phyloP scores from a whole-genome alignment of 2,113 vertebrate species.

The Lethenteron reissneri region DNA sequence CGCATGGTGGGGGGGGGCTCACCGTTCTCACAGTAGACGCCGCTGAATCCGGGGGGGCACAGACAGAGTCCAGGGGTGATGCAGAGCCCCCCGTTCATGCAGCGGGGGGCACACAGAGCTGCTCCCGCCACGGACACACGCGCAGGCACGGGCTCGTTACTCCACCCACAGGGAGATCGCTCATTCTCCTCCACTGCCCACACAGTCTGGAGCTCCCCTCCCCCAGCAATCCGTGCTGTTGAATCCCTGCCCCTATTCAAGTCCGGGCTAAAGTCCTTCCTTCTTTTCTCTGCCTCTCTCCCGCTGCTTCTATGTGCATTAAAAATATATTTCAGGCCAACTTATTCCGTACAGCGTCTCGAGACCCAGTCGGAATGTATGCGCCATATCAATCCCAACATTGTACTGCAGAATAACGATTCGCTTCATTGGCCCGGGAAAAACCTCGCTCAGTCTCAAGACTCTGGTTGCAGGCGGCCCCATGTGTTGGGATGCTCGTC shows the following conservation, averaged over 20 bases:
- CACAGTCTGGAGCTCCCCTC: slow-evolving; percentile 8
- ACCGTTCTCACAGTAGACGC: slow-evolving; percentile 62
- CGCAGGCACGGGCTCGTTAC: neutral
- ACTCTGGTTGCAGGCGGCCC: no score
- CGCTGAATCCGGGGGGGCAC: slow-evolving; percentile 56
- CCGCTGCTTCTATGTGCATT: neutral
- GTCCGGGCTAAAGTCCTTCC: neutral
- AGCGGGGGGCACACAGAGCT: slow-evolving; percentile 41
- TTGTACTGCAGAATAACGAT: no score
- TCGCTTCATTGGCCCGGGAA: no score
- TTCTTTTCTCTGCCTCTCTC: neutral
- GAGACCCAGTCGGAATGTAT: no score
- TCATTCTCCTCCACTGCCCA: slow-evolving; percentile 2
- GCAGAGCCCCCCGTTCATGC: slow-evolving; percentile 54
- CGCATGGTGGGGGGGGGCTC: slow-evolving; percentile 10
- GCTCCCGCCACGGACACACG: neutral
- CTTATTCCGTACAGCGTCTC: no score
- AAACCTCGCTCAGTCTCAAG: no score
- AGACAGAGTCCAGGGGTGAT: slow-evolving; percentile 53
- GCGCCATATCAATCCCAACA: no score
- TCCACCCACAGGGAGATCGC: neutral
- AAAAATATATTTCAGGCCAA: neutral
- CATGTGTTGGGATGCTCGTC: no score
- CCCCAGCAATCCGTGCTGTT: neutral
- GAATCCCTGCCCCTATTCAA: neutral